Evolutionary conservation across 1,140 invertebrate species (phyloP).

Genomic region (Eupristina koningsbergeri): DNA sequence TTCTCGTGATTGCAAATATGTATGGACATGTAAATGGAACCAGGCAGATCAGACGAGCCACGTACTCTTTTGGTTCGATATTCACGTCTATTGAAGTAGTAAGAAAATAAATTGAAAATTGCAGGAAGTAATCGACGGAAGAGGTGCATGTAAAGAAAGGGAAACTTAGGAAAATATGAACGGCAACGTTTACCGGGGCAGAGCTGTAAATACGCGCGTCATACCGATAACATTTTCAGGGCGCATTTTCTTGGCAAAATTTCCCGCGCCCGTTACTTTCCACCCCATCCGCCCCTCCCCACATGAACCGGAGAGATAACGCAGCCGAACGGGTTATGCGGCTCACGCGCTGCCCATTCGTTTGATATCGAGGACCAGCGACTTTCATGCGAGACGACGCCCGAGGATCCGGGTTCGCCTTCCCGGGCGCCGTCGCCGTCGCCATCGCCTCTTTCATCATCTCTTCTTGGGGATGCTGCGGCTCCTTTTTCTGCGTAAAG

Average conservation of each 20-base stretch:
- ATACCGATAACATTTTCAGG: constrained; percentile 13
- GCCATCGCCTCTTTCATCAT: background rate
- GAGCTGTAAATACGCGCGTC: too few species aligned
- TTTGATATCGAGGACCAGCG: constrained; percentile 66
- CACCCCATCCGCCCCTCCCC: background rate
- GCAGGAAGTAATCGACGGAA: constrained; percentile 6
- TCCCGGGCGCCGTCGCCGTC: background rate
- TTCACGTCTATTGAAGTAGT: background rate
- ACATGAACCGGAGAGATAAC: background rate
- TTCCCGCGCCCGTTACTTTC: background rate
- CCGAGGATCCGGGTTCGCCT: too few species aligned
- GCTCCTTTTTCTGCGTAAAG: background rate
- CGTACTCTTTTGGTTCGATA: background rate
- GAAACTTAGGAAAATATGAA: too few species aligned
- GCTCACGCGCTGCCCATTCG: constrained; percentile 64
- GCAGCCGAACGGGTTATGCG: constrained; percentile 52
- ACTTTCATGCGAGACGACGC: background rate
- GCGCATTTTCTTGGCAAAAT: background rate
- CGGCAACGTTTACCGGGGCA: background rate
- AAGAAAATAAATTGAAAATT: constrained; percentile 28
- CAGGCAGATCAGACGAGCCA: too few species aligned
- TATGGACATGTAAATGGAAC: too few species aligned
- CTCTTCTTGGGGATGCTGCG: background rate
- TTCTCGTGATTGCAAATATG: background rate
- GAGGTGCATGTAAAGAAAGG: too few species aligned